Evolutionary conservation across 2,888 invertebrate genomes (phyloP), one percentile per base, ranked within the genome.

Genomic region (Nemotelus pantherinus): DNA sequence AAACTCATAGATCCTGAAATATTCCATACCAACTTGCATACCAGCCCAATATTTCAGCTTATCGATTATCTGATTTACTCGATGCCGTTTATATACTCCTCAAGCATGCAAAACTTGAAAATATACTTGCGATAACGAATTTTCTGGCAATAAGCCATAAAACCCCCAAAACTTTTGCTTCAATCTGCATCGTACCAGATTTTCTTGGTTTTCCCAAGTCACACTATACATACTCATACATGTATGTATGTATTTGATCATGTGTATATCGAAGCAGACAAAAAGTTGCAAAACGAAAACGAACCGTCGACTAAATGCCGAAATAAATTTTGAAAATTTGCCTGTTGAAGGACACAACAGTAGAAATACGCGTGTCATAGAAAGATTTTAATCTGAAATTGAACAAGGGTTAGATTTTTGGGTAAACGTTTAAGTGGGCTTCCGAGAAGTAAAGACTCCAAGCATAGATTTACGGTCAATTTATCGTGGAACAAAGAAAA

Each of bases 111-210:
- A 65, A 65, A 65, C 65, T 65, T 65, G 10, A 39, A 65, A 65
- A 65, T 10, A 45, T 44, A 65, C 9, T 65, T 65, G 10, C 65
- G 65, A 65, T 65, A 65, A 65, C 25, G 65, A 65, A 65, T 45
- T 65, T 65, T 65, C 25, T 65, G 65, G 65, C 65, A 47, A 65
- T 65, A 65, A 65, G 65, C 65, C 65, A 65, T 65, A 65, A 65
- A 65, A 47, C 41, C n/a, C 4, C 4, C 39, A n/a, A 63, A 65
- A 65, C 65, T 65, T 65, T 45, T 45, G 9, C 25, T 58, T 25
- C 9, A 9, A 58, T n/a, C n/a, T 25, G 50, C 9, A 7, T 50
- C 50, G 6, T 25, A 25, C 25, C 25, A 25, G 25, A 25, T 50
- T 9, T 50, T 7, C 50, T 50, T 50, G 50, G 50, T 9, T 50